Evolutionary conservation across 2,888 invertebrate species (phyloP).

Genomic region (Ormyrus labotus): DNA sequence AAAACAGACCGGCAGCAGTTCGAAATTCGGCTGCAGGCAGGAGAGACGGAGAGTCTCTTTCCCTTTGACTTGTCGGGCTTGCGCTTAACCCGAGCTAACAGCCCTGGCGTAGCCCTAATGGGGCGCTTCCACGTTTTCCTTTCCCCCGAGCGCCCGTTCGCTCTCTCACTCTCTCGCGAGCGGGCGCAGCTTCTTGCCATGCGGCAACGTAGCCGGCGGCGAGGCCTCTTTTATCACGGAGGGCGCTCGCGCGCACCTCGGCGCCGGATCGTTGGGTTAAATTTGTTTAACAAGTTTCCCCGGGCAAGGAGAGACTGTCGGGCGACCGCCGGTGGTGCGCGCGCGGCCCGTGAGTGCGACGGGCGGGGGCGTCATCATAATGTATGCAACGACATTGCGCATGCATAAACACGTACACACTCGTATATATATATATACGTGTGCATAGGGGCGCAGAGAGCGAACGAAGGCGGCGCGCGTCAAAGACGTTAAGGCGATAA

Average conservation of each 20-base stretch:
- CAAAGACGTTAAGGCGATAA: conserved; percentile 49
- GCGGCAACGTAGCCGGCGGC: conserved; percentile 3
- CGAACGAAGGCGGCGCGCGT: background rate
- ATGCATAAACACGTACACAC: conserved; percentile 49
- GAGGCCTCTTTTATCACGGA: conserved; percentile 45
- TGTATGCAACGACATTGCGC: conserved; percentile 52
- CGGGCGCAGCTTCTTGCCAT: background rate
- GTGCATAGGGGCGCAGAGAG: background rate
- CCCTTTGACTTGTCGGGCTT: conserved; percentile 26
- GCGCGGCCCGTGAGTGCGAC: background rate
- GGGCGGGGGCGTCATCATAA: conserved; percentile 10
- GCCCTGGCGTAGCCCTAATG: conserved; percentile 9
- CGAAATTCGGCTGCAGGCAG: conserved; percentile 8
- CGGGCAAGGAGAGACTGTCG: background rate
- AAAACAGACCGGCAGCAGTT: background rate
- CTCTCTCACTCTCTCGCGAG: background rate
- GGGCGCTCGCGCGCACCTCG: background rate
- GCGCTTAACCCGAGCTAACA: conserved; percentile 40
- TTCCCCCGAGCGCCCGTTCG: too few relatives aligned
- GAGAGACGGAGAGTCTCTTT: conserved; percentile 2
- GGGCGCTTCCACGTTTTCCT: conserved; percentile 11
- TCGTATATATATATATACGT: too few relatives aligned
- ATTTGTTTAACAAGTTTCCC: conserved; percentile 56
- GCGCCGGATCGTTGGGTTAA: conserved; percentile 34
- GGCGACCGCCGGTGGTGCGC: background rate